These are phyloP conservation scores for Hyles vespertilio DNA, from an alignment of 1,140 invertebrate species.

Conservation along the genomic window DNA sequence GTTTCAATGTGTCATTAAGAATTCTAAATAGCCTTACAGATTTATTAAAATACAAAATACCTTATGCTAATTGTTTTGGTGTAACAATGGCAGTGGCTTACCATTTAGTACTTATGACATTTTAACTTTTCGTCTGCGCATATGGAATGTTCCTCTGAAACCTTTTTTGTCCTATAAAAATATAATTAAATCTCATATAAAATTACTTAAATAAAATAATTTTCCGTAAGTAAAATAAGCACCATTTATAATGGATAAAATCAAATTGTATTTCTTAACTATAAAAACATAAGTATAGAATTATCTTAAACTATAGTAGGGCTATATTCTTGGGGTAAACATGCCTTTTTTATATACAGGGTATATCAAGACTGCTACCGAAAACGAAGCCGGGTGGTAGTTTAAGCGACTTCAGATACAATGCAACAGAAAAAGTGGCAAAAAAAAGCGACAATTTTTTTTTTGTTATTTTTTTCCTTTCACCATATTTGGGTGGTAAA, in stretches of 20 bases:
- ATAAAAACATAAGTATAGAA: neutral
- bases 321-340: too few relatives aligned
- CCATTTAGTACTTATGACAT: neutral
- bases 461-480: too few relatives aligned
- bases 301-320: neutral
- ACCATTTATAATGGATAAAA: neutral
- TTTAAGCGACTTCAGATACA: too few relatives aligned
- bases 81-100: slow-evolving; percentile 22
- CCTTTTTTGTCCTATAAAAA: neutral
- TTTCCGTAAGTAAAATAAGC: neutral
- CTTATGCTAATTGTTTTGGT: slow-evolving; percentile 13
- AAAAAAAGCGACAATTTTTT: too few relatives aligned
- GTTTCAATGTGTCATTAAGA: too few relatives aligned
- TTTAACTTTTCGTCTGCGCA: neutral
- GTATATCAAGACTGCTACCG: too few relatives aligned
- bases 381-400: too few relatives aligned
- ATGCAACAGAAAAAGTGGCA: too few relatives aligned
- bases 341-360: too few relatives aligned
- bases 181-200: neutral
- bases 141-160: neutral
- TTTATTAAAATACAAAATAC: too few relatives aligned
- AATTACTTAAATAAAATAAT: neutral
- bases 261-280: neutral
- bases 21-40: too few relatives aligned
- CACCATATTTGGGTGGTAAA: too few relatives aligned